Evolutionary conservation across 2,888 invertebrate genomes (phyloP).

Genomic region (Nasonovia ribisnigri): DNA sequence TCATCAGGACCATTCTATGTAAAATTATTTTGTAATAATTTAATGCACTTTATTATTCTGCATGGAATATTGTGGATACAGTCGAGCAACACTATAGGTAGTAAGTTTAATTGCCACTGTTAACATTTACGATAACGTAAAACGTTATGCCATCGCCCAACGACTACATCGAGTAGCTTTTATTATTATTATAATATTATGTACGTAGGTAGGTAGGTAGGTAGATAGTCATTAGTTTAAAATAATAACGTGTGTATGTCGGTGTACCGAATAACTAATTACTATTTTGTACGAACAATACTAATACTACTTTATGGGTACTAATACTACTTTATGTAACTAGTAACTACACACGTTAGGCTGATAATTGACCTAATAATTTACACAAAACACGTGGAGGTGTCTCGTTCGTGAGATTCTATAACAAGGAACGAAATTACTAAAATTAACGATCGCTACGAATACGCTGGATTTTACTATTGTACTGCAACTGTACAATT

Average conservation of each 20-base stretch:
- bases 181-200: background rate
- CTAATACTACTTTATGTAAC: background rate
- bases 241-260: background rate
- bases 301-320: constrained; percentile 1
- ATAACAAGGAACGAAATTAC: background rate
- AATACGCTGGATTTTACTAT: background rate
- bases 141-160: background rate
- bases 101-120: background rate
- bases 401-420: background rate
- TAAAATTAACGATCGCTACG: background rate
- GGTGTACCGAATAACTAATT: background rate
- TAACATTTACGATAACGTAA: background rate
- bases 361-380: constrained; percentile 5
- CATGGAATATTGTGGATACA: background rate
- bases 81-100: background rate
- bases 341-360: background rate
- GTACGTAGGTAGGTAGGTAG: background rate
- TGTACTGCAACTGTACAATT: background rate
- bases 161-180: background rate
- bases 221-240: background rate
- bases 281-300: background rate
- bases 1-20: background rate
- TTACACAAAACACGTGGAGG: background rate
- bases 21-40: background rate
- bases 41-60: background rate